Evolutionary conservation across 2,113 vertebrate genomes (phyloP).

Genomic region (Austrofundulus limnaeus): DNA sequence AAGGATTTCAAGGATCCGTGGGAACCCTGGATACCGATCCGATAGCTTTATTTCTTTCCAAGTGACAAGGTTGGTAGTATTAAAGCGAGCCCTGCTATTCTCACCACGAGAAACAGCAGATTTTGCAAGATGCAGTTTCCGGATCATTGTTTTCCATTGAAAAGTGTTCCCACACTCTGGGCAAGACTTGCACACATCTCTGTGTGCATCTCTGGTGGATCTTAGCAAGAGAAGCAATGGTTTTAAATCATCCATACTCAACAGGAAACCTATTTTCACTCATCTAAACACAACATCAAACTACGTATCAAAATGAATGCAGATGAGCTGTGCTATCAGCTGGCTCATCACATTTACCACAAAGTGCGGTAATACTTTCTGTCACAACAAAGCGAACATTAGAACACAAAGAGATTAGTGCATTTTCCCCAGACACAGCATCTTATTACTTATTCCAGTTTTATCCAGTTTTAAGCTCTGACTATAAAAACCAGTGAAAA

Average conservation of each 20-base stretch:
- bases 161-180: too few species aligned
- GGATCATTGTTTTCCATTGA: too few species aligned
- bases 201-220: slow-evolving; percentile 15
- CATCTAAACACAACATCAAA: slow-evolving; percentile 33
- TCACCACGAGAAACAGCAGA: too few species aligned
- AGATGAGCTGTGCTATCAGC: slow-evolving; percentile 1
- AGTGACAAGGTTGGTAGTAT: too few species aligned
- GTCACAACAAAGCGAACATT: too few species aligned
- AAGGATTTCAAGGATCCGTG: too few species aligned
- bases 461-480: background rate
- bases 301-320: slow-evolving; percentile 29
- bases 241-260: slow-evolving; percentile 37
- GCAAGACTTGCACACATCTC: too few species aligned
- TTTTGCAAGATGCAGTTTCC: too few species aligned
- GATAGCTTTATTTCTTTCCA: too few species aligned
- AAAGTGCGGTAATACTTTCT: slow-evolving; percentile 1
- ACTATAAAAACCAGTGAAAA: background rate
- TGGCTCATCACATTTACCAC: slow-evolving; percentile 15
- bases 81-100: too few species aligned
- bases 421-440: background rate
- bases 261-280: slow-evolving; percentile 35
- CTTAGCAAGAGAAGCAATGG: slow-evolving; percentile 12
- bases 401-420: background rate
- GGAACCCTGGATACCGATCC: too few species aligned
- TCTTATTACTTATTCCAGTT: background rate